Evolutionary conservation across 2,888 invertebrate species (phyloP), one percentile per base, ranked within the genome.

Genomic region (Microchrysa polita): DNA sequence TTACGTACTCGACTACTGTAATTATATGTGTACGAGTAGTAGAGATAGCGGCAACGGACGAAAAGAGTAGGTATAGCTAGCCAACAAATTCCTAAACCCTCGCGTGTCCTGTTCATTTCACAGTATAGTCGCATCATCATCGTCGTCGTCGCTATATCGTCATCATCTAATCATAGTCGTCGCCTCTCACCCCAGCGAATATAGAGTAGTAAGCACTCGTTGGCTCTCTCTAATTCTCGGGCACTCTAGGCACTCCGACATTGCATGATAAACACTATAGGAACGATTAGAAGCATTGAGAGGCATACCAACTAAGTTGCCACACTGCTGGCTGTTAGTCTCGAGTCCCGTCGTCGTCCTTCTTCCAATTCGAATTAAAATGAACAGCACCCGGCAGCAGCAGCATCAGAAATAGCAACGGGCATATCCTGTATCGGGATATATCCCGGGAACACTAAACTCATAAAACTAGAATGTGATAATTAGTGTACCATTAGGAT

Each of bases 381-480:
- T n/a, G 44, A 22, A 55, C 20, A 18, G 67, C 18, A 18, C 7
- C 9, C 1, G 22, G 59, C 59, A 61, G 1, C 18, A 23, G 42
- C 40, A 65, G 22, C 65, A 48, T 23, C 59, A 61, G 1, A 5
- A 23, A 18, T 16, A 65, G 22, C 65, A 48, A 20, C 65, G 44
- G 20, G 65, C 48, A 65, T 34, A 34, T 48, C 48, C 65, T 44
- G 65, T 65, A 48, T 44, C 65, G 44, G 16, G 65, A 40, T 40
- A n/a, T n/a, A 34, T 7, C 23, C 23, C 23, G 72, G 55, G 74
- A 67, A 65, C 69, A 73, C 69, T 73, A 74, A 74, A 72, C 72
- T 72, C 76, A 76, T 74, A 74, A 76, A 76, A 74, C 74, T 74
- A 73, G 74, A 76, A 76, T 76, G 76, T 76, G 76, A 76, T 76